Evolutionary conservation across 1,140 invertebrate genomes (phyloP).

Genomic region (Neomicropteryx cornuta): DNA sequence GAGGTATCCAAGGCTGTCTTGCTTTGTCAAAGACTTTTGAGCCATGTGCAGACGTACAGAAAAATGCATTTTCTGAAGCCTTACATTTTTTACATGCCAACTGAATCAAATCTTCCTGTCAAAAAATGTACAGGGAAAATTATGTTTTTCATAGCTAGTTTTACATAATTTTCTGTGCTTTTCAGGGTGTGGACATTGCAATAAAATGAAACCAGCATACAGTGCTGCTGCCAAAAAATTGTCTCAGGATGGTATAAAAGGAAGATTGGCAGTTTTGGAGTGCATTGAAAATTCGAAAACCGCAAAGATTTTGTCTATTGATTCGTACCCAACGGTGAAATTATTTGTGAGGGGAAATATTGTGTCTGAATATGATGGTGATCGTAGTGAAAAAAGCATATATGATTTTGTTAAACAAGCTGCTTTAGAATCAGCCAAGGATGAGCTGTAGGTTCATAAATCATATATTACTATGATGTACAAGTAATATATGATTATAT

Average conservation of each 20-base stretch:
- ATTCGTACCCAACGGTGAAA: constrained; percentile 61
- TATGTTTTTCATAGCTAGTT: not conserved
- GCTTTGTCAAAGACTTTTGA: not conserved
- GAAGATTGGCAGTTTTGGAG: constrained; percentile 54
- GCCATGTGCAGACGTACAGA: not conserved
- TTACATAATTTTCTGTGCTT: constrained; percentile 12
- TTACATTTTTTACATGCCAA: not conserved
- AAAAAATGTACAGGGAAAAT: not conserved
- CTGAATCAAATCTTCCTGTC: not conserved
- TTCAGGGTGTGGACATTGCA: constrained; percentile 68
- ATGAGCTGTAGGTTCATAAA: no score
- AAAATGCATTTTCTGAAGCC: not conserved
- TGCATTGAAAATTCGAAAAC: constrained; percentile 46
- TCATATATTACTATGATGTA: no score
- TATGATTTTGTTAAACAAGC: no score
- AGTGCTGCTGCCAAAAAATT: constrained; percentile 48
- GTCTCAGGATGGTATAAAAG: constrained; percentile 37
- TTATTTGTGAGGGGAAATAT: constrained; percentile 57
- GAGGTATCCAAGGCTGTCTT: not conserved
- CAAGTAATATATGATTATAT: no score
- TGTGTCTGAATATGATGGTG: constrained; percentile 44
- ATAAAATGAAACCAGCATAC: constrained; percentile 61
- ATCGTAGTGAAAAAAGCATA: constrained; percentile 41
- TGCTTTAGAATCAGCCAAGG: no score
- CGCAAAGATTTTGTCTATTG: constrained; percentile 48